These are phyloP conservation scores for Corythaixoides concolor DNA, from an alignment of 2,113 vertebrate species.

Conservation along the genomic window DNA sequence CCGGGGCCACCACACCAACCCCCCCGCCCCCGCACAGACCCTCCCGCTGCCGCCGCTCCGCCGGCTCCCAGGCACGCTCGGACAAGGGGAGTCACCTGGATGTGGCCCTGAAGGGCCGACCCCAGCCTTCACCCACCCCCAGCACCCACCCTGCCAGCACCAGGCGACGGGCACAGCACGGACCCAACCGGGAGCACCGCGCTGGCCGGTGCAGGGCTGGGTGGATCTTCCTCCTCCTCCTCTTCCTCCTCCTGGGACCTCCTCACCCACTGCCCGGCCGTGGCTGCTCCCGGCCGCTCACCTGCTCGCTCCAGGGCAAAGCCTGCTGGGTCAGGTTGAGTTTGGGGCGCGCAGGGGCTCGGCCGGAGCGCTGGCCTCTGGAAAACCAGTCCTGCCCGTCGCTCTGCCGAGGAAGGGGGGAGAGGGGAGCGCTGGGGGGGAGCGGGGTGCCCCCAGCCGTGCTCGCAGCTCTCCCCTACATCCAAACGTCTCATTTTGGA, in stretches of 20 bases:
- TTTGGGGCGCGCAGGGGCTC: background rate
- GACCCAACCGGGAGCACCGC: too few species aligned
- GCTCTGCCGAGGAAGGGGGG: background rate
- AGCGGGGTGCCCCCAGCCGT: rapidly evolving
- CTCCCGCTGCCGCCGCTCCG: background rate
- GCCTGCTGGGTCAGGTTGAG: constrained; percentile 75
- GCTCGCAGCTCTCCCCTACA: background rate
- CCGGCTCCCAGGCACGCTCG: background rate
- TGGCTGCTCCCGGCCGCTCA: background rate
- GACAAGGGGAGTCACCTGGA: background rate
- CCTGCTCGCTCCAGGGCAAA: constrained; percentile 75
- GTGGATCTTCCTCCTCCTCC: background rate
- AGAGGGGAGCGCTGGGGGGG: background rate
- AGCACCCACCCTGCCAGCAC: background rate
- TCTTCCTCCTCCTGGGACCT: background rate
- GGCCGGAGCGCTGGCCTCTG: background rate
- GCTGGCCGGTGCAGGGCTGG: too few species aligned
- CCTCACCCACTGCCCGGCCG: background rate
- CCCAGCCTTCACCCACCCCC: background rate
- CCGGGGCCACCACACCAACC: background rate
- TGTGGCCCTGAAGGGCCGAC: background rate
- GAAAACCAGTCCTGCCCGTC: constrained; percentile 36
- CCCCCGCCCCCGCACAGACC: too few species aligned
- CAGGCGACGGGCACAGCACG: rapidly evolving
- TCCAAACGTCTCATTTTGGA: background rate